Base-by-base conservation (phyloP, 2,797 vertebrate species). In the Pelobates cultripes region DNA sequence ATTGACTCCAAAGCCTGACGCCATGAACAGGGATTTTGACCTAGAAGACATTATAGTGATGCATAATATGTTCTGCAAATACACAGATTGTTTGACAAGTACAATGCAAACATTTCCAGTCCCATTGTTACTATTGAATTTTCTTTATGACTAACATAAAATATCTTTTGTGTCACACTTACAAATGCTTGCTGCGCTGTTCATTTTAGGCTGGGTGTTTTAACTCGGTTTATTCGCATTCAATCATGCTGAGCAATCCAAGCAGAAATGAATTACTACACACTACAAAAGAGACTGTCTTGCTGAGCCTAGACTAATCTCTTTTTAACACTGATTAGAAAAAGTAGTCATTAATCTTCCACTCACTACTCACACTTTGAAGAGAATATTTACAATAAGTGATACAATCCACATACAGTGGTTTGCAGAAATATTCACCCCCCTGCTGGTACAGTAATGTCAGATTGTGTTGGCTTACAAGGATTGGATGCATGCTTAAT, bases 301-400 rank as follows among this genome's bases (percentile, higher is more conserved):
- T 64, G 61, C 61, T 73, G 53, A 13, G 60, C 15, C 57, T 44
- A 63, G 53, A 42, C 53, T 60, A 60, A 40, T 73, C 40, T 73
- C 51, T 73, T 44, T 73, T 43, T 75, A 60, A 43, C 14, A 60
- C 13, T 63, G 41, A 60, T n/a, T 43, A 63, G 17, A 40, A 63
- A 75, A 75, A 40, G 73, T 75, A 75, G 41, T 44, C 73, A 75
- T 75, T 75, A 63, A 73, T 63, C 73, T 43, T 44, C 55, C 42
- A 45, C 55, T 63, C 60, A 75, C 41, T 43, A 41, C 28, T 14
- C 13, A 43, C 12, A 55, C 17, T 7, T 6, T 72, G 53, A 73
- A 73, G 51, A 53, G 71, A 57, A 73, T 40, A 60, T 57, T 57
- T 73, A 45, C 41, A 60, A 60, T 43, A 64, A 40, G 15, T 13